Evolutionary conservation across 2,113 vertebrate genomes (phyloP), one percentile per base, ranked within the genome.

Genomic region (Cisticola juncidis): DNA sequence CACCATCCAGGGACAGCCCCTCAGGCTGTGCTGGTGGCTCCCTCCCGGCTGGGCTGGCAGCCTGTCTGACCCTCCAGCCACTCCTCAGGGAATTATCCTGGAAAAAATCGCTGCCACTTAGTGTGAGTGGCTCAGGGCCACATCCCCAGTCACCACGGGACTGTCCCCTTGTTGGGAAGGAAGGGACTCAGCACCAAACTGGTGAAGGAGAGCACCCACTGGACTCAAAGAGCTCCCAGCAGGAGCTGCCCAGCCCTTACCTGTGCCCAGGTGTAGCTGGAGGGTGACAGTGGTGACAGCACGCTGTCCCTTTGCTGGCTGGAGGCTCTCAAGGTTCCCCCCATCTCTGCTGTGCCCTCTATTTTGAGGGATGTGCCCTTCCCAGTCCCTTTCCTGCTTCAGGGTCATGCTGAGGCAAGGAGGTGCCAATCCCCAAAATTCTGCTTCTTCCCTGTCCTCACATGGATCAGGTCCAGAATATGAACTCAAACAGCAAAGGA

Each of bases 141-240:
- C 0, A 0, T n/a, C 42, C 53, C 23, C 31, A 18, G 28, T 1
- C 18, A 19, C 11, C 6, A 3, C 20, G 18, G 40, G 12, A 38
- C 3, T 51, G 47, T n/a, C 23, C 36, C 45, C 6, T 9, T 19
- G 20, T 4, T 51, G 36, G 50, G 50, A 60, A 51, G 45, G 26
- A 58, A 14, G 10, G 26, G 25, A 36, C 44, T 12, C 25, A 64
- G 33, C 17, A 12, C 12, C 50, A 14, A 56, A 42, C 6, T 3
- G 11, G 33, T 31, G 51, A 54, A 72, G 42, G n/a, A 36, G 29
- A 68, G 21, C 31, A 60, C 26, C 23, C 2, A 1, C 33, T 11
- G 65, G 36, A 36, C 51, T 74, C 4, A 0, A 45, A 29, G 56
- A 22, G 26, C 18, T 28, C 22, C 61, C 36, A 47, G 71, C 47